These are phyloP conservation scores for Acyrthosiphon pisum DNA, from an alignment of 1,140 invertebrate species.

Conservation along the genomic window DNA sequence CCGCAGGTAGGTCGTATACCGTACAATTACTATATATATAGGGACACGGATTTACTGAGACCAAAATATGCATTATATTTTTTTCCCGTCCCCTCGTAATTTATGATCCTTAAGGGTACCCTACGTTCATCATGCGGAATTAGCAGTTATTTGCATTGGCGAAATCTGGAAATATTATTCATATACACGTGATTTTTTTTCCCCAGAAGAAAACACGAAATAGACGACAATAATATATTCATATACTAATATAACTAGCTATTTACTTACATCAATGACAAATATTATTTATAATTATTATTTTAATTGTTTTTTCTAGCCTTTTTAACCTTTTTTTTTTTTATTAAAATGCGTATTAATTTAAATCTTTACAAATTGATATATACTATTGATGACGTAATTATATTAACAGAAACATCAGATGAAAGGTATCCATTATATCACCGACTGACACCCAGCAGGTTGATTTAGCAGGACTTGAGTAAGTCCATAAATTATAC, in stretches of 20 bases:
- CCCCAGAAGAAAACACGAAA: not conserved
- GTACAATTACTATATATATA: not conserved
- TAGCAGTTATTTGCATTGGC: slow-evolving; percentile 41
- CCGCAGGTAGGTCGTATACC: not conserved
- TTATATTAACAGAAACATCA: not conserved
- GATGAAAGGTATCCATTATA: no score
- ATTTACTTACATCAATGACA: not conserved
- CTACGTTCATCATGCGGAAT: slow-evolving; percentile 47
- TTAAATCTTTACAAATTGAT: not conserved
- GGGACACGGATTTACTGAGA: slow-evolving; percentile 35
- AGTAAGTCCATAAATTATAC: not conserved
- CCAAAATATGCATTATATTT: slow-evolving; percentile 25
- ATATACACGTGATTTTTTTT: not conserved
- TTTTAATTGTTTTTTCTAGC: not conserved
- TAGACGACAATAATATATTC: not conserved
- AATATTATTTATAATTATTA: not conserved
- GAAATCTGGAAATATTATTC: slow-evolving; percentile 38
- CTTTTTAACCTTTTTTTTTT: not conserved
- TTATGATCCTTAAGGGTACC: slow-evolving; percentile 48
- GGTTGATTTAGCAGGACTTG: not conserved
- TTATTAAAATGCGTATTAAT: not conserved
- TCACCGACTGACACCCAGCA: no score
- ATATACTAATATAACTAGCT: no score
- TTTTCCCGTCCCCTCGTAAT: slow-evolving; percentile 7
- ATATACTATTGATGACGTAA: not conserved